Percentiles rank a stretch among this genome's conserved stretches.
Evolutionary conservation across 2,797 vertebrate genomes (phyloP).

Genomic region (Steatocranus sp.): DNA sequence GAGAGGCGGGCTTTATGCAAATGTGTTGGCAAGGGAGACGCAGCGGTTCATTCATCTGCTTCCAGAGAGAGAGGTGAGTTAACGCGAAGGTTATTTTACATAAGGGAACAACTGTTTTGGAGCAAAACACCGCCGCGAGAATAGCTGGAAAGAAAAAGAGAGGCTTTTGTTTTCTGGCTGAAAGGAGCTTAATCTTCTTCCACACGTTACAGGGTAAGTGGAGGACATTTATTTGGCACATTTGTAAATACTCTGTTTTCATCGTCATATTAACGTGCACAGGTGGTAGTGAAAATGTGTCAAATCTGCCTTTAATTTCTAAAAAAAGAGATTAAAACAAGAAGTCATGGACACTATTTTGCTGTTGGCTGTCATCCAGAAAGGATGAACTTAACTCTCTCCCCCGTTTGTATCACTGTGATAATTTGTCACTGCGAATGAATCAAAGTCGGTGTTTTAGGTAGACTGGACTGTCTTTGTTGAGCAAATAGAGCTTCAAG

Average conservation of each 20-base stretch:
- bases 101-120: slow-evolving; percentile 32
- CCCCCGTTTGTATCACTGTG: neutral
- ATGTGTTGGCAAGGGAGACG: slow-evolving; percentile 75
- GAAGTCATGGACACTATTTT: neutral
- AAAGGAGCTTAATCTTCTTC: slow-evolving; percentile 20
- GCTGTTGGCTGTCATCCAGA: neutral
- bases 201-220: slow-evolving; percentile 50
- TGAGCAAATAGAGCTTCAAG: neutral
- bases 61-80: slow-evolving; percentile 43
- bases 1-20: slow-evolving; percentile 61
- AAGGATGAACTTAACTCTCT: neutral
- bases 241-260: neutral
- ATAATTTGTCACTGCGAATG: neutral
- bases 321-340: neutral
- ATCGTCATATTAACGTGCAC: neutral
- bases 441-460: neutral
- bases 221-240: neutral
- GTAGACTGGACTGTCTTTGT: neutral
- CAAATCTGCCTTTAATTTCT: neutral
- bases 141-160: neutral
- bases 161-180: neutral
- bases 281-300: neutral
- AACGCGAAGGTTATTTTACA: slow-evolving; percentile 34
- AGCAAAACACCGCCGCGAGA: slow-evolving; percentile 19
- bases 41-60: slow-evolving; percentile 77